Conservation (phyloP, 2,888 invertebrate species). For the Meteorus colon region DNA sequence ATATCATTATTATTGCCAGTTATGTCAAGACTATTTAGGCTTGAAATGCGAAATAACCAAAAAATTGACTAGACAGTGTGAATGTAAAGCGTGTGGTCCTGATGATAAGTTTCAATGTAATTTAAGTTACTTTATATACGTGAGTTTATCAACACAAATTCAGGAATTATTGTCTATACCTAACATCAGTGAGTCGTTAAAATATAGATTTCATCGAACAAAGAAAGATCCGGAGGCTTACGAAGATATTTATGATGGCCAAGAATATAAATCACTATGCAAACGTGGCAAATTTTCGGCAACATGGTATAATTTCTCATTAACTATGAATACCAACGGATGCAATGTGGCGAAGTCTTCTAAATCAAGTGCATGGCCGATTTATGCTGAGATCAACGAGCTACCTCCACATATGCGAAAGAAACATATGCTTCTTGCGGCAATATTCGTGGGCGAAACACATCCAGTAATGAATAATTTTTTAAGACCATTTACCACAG, state of each 20-base stretch:
- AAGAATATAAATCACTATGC: constrained; percentile 35
- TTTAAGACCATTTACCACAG: constrained; percentile 25
- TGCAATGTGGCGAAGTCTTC: constrained; percentile 35
- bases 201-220: constrained; percentile 20
- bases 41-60: not conserved
- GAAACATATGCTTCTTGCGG: constrained; percentile 44
- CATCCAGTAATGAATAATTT: constrained; percentile 37
- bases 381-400: constrained; percentile 49
- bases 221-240: constrained; percentile 12
- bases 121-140: constrained; percentile 2
- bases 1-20: constrained; percentile 23
- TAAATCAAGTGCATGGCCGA: constrained; percentile 42
- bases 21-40: constrained; percentile 14
- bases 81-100: constrained; percentile 15
- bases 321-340: constrained; percentile 47
- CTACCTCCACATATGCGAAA: constrained; percentile 47
- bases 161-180: constrained; percentile 17
- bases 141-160: constrained; percentile 20
- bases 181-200: constrained; percentile 15
- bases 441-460: constrained; percentile 31
- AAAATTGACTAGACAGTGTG: constrained; percentile 2
- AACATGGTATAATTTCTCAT: constrained; percentile 41
- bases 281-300: constrained; percentile 26
- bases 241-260: constrained; percentile 44
- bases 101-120: not conserved